Evolutionary conservation across 1,140 invertebrate genomes (phyloP).

Genomic region (Phymorhynchus buccinoides): DNA sequence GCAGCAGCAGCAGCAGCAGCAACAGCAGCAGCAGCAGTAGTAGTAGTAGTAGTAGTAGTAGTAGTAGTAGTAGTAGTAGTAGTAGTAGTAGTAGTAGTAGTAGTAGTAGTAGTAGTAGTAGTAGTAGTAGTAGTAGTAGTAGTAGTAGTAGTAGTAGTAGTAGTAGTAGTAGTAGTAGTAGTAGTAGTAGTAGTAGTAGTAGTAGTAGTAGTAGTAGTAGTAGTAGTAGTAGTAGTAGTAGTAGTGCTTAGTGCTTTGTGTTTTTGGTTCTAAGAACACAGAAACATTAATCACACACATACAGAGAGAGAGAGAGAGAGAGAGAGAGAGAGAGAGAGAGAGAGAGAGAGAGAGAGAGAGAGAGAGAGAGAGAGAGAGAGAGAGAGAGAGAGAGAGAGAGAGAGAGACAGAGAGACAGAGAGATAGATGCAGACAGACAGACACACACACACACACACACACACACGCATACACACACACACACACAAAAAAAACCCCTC

Average conservation of each 20-base stretch:
- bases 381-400: background rate
- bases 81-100: background rate
- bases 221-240: slow-evolving; percentile 39
- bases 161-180: slow-evolving; percentile 37
- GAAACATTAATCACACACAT: no score
- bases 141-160: slow-evolving; percentile 32
- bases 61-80: background rate
- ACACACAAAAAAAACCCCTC: no score
- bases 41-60: background rate
- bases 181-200: slow-evolving; percentile 37
- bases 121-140: slow-evolving; percentile 17
- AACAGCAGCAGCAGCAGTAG: no score
- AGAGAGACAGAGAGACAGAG: background rate
- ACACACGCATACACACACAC: no score
- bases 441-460: no score
- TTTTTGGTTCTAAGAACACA: background rate
- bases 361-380: no score
- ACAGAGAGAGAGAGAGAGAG: no score
- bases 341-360: background rate
- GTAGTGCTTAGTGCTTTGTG: background rate
- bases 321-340: no score
- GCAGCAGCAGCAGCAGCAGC: no score
- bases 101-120: background rate
- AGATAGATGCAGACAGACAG: no score
- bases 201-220: slow-evolving; percentile 35